phyloP scores from a whole-genome alignment of 2,888 invertebrate genomes.

The Ferrisia virgata region DNA sequence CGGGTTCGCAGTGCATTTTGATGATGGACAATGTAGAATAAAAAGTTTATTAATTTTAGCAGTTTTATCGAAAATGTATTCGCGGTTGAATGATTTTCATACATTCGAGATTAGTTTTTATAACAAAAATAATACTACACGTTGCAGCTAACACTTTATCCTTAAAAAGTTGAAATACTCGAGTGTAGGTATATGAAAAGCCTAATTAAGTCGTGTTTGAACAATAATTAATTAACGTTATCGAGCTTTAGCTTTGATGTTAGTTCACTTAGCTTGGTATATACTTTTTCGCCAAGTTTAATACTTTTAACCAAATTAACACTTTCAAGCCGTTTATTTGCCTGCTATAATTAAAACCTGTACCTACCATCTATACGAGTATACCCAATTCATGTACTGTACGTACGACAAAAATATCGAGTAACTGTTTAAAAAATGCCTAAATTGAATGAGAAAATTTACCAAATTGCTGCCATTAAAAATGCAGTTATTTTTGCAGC shows the following conservation, averaged over 20 bases:
- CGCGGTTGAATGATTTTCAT: background rate
- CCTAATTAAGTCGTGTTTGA: slow-evolving; percentile 1
- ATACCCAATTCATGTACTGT: no score
- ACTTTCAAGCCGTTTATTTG: background rate
- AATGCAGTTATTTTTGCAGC: no score
- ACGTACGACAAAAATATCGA: no score
- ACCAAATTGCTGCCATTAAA: no score
- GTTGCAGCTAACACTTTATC: background rate
- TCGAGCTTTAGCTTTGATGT: background rate
- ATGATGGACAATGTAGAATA: no score
- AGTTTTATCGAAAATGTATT: background rate
- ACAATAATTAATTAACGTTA: background rate
- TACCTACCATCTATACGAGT: background rate
- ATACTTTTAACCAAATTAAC: background rate
- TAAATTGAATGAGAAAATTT: no score
- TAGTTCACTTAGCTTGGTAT: no score
- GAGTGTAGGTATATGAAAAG: background rate
- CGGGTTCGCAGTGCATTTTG: no score
- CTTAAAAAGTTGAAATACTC: background rate
- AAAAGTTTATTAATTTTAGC: background rate
- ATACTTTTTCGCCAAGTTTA: background rate
- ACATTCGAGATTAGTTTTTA: background rate
- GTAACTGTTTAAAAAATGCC: no score
- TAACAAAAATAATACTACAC: background rate
- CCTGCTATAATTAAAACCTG: background rate